Evolutionary conservation across 2,797 vertebrate genomes (phyloP).

Genomic region (Ceyx erithaca): DNA sequence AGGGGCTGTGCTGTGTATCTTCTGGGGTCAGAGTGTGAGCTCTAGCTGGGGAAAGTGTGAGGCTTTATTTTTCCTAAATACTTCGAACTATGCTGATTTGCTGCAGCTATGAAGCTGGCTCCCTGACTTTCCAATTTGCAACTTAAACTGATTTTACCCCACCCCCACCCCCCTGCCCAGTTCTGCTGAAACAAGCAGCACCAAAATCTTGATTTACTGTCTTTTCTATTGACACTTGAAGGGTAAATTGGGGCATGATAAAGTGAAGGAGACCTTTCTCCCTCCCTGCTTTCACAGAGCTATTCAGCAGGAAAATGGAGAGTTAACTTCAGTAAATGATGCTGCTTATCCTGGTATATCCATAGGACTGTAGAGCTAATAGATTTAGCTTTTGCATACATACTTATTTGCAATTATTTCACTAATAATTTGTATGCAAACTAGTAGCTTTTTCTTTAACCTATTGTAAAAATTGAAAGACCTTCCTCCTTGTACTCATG

Average conservation of each 20-base stretch:
- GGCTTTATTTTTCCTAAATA: neutral
- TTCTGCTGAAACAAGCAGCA: neutral
- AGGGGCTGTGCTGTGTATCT: neutral
- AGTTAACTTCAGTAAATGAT: neutral
- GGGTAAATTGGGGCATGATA: neutral
- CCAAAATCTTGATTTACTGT: neutral
- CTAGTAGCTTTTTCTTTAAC: neutral
- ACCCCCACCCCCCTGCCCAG: too few species aligned
- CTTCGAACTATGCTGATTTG: neutral
- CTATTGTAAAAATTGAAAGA: neutral
- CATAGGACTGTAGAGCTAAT: neutral
- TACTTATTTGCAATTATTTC: neutral
- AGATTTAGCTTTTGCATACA: neutral
- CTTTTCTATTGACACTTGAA: neutral
- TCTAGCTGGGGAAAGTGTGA: neutral
- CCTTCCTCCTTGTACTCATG: accelerated
- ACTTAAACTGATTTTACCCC: neutral
- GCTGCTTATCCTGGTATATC: neutral
- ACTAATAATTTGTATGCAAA: neutral
- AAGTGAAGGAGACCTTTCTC: neutral
- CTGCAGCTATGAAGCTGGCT: neutral
- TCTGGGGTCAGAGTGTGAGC: neutral
- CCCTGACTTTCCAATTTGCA: neutral
- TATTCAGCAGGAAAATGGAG: neutral
- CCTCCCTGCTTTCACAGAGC: neutral